These are phyloP conservation scores for Rhopalosiphum maidis DNA, from an alignment of 1,140 invertebrate species.

Conservation along the genomic window DNA sequence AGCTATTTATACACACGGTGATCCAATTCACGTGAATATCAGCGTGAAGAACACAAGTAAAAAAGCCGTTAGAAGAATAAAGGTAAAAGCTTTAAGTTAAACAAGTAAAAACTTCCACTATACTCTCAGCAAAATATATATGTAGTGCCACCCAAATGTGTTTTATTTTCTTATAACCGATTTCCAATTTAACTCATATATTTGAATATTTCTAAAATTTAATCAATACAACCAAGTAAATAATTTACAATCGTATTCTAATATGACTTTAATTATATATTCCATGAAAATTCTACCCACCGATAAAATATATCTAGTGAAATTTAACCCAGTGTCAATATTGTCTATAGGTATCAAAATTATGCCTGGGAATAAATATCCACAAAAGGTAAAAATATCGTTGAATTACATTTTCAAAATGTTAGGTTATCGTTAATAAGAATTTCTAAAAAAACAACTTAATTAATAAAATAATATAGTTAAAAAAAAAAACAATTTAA, in stretches of 20 bases:
- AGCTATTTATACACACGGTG: constrained; percentile 91
- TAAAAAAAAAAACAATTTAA: no score
- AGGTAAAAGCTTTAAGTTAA: constrained; percentile 66
- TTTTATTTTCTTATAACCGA: neutral
- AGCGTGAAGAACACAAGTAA: constrained; percentile 91
- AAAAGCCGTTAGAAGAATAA: constrained; percentile 93
- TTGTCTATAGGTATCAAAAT: no score
- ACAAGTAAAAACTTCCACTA: neutral
- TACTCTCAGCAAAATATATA: neutral
- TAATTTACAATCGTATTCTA: no score
- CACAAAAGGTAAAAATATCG: neutral
- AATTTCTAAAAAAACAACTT: neutral
- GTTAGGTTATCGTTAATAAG: no score
- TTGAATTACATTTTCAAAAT: no score
- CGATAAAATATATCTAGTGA: neutral
- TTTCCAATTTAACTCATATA: neutral
- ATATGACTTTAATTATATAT: neutral
- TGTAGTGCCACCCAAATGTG: neutral
- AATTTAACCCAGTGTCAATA: no score
- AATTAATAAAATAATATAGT: neutral
- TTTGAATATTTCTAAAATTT: neutral
- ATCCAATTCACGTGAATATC: constrained; percentile 86
- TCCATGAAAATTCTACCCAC: neutral
- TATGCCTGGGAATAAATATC: neutral
- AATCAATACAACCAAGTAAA: neutral